phyloP scores from a whole-genome alignment of 1,140 invertebrate genomes.

The Sminthurides bifidus region DNA sequence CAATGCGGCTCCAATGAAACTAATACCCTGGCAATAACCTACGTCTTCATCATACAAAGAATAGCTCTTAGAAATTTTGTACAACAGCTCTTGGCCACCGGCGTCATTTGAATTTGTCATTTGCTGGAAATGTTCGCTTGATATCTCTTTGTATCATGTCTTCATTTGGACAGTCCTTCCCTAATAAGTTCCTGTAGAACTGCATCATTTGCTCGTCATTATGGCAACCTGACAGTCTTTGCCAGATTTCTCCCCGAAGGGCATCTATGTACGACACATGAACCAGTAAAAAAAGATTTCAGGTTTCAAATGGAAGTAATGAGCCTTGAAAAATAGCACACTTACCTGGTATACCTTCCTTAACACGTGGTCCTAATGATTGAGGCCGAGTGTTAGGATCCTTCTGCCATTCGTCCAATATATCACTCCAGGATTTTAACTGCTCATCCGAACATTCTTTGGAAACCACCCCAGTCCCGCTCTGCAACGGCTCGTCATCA shows the following conservation, averaged over 20 bases:
- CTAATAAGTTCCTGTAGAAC: slow-evolving; percentile 78
- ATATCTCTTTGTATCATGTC: slow-evolving; percentile 90
- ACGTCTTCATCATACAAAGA: slow-evolving; percentile 94
- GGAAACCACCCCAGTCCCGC: slow-evolving; percentile 89
- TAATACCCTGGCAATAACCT: slow-evolving; percentile 96
- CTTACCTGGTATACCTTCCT: slow-evolving; percentile 64
- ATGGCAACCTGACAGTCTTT: slow-evolving; percentile 75
- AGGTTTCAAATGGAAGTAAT: too few relatives aligned
- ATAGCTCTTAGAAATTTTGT: slow-evolving; percentile 92
- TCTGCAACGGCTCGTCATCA: slow-evolving; percentile 89
- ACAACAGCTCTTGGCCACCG: slow-evolving; percentile 88
- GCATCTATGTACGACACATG: slow-evolving; percentile 49
- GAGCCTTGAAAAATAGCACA: background rate
- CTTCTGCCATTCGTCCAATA: slow-evolving; percentile 61
- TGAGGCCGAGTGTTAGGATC: slow-evolving; percentile 48
- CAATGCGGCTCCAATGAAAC: slow-evolving; percentile 89
- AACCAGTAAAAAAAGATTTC: background rate
- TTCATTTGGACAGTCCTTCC: slow-evolving; percentile 62
- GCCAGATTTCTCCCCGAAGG: slow-evolving; percentile 93
- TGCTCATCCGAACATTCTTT: slow-evolving; percentile 91
- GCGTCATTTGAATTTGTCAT: slow-evolving; percentile 93
- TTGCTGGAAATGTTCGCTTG: slow-evolving; percentile 94
- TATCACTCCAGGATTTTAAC: slow-evolving; percentile 81
- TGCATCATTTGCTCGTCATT: slow-evolving; percentile 76
- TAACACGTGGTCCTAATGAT: slow-evolving; percentile 62